Base-by-base conservation (phyloP, 2,797 vertebrate species). In the Halcyon leucocephala region DNA sequence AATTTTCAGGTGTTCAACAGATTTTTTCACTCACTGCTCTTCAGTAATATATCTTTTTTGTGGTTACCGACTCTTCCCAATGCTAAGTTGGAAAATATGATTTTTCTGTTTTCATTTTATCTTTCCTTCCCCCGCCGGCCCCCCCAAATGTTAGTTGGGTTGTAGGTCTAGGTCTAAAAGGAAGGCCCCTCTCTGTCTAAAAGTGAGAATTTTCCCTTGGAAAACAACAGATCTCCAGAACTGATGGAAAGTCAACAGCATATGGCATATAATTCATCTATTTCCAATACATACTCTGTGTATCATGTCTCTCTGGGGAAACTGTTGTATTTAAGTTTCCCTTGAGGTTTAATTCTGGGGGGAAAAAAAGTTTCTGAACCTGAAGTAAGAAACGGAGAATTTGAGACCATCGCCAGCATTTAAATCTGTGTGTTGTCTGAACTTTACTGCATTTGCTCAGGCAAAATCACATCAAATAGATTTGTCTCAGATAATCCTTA, bases 1-100 rank as follows among this genome's bases (percentile, higher is more conserved):
- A 67, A 54, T 58, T 67, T 84, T 81, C 89, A 94, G 89, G 73
- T 86, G 78, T 80, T 86, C 60, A 69, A 35, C 94, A 92, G 60
- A 87, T 73, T 86, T 85, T 51, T 84, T 89, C 73, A 35, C 54
- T 83, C 55, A 3, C 16, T 67, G 64, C 18, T 86, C 42, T 55
- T 60, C 49, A 39, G 67, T 44, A 21, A 48, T 71, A 10, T n/a
- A 70, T 80, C 61, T 74, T 39, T 60, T 39, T 28, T 60, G 78
- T 64, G 61, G 65, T 90, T 73, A 69, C 24, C 18, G 49, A 9
- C 57, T 71, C 62, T 79, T 89, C 72, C 72, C 21, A n/a, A 10
- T 12, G 17, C 29, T 85, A 51, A 89, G 62, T 37, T 62, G 57
- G 39, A 86, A 91, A 70, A 74, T 13, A 42, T 1, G 37, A 29